Conservation (phyloP, 2,888 invertebrate species). For the Dryococelus australis region DNA sequence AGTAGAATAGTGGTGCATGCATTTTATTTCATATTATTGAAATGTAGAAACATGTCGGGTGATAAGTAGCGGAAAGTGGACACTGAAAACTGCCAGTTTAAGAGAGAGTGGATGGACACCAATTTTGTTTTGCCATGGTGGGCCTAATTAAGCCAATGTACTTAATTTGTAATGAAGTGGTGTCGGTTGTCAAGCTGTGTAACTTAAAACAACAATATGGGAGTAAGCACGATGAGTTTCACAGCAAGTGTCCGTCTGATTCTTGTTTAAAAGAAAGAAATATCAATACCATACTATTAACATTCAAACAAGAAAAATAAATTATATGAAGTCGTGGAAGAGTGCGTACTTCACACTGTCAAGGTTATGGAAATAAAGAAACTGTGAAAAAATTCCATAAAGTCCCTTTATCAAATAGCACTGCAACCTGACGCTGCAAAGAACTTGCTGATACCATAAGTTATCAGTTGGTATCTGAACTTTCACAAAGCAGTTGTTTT, state of each 20-base stretch:
- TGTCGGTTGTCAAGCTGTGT: background rate
- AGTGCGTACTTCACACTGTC: background rate
- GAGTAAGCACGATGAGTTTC: background rate
- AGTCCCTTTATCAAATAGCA: constrained; percentile 1
- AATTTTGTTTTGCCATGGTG: background rate
- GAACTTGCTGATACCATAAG: background rate
- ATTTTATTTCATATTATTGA: background rate
- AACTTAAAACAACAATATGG: constrained; percentile 3
- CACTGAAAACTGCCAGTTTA: background rate
- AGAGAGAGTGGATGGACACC: background rate
- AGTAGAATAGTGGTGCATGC: no score
- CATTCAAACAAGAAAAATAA: background rate
- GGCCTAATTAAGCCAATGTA: background rate
- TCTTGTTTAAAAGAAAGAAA: background rate
- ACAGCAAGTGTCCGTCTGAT: background rate
- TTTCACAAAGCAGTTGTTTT: constrained; percentile 6
- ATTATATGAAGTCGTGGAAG: background rate
- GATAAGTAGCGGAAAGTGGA: background rate
- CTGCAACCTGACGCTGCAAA: background rate
- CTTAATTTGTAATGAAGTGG: constrained; percentile 24
- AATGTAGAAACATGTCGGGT: background rate
- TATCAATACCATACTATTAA: background rate
- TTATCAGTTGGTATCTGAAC: background rate
- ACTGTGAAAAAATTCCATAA: background rate
- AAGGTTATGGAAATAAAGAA: background rate